Percentiles rank a stretch among this genome's conserved stretches.
Evolutionary conservation across 2,113 vertebrate species (phyloP).

Genomic region (Plecotus auritus): DNA sequence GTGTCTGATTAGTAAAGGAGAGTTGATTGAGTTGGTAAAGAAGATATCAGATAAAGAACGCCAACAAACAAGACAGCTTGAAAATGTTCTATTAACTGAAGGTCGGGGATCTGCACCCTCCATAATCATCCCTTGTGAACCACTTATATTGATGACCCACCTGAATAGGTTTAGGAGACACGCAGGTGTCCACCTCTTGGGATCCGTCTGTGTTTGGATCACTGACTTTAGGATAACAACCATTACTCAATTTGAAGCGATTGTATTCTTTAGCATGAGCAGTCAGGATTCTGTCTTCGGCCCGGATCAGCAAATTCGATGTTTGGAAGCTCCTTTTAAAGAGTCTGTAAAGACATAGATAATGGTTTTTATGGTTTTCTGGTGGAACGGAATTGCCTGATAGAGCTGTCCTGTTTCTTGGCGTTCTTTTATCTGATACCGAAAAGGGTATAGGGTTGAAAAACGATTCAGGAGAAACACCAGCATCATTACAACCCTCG

Average conservation of each 20-base stretch:
- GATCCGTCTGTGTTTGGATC: rapidly evolving
- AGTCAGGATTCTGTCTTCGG: neutral
- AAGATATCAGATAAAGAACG: no score
- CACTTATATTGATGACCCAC: neutral
- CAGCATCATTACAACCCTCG: neutral
- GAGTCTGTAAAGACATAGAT: neutral
- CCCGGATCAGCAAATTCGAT: neutral
- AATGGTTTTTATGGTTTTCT: conserved; percentile 40
- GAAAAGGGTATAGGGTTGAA: neutral
- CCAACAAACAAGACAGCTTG: neutral
- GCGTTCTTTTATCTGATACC: neutral
- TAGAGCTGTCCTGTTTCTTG: neutral
- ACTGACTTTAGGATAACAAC: neutral
- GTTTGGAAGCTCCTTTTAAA: neutral
- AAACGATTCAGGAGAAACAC: neutral
- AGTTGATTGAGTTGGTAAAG: neutral
- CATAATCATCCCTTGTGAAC: neutral
- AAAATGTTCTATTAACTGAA: neutral
- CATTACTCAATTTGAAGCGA: neutral
- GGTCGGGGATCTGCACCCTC: neutral
- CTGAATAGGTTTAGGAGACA: neutral
- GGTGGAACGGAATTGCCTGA: neutral
- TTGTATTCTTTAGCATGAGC: neutral
- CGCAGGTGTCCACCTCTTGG: rapidly evolving
- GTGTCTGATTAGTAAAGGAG: neutral